Percentiles rank a stretch among this genome's conserved stretches.
Conservation (phyloP, 30 jellyfish, hydroid and myxozoan species). For the Pelagia noctiluca region DNA sequence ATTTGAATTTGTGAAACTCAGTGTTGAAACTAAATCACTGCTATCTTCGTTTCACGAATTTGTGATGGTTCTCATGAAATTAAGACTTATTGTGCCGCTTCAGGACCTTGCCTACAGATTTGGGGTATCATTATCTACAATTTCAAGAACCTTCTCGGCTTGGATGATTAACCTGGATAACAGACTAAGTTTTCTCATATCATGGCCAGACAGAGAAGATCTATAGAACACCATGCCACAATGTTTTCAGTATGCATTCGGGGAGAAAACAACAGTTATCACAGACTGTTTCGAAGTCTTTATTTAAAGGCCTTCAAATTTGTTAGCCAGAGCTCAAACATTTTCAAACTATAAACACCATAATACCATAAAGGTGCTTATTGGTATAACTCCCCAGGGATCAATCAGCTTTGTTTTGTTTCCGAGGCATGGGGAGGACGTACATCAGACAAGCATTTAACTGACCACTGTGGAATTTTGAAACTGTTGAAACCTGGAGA, state of each 20-base stretch:
- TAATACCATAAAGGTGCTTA: too few relatives aligned
- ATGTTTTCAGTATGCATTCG: slow-evolving; percentile 55
- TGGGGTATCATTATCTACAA: slow-evolving; percentile 46
- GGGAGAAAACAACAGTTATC: slow-evolving; percentile 19
- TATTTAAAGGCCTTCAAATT: slow-evolving; percentile 49
- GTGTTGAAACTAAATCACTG: slow-evolving; percentile 17
- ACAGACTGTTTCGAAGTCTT: slow-evolving; percentile 46
- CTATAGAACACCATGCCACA: slow-evolving; percentile 56
- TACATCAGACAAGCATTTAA: slow-evolving; percentile 52
- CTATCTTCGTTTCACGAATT: slow-evolving; percentile 47
- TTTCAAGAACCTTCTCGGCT: slow-evolving; percentile 45
- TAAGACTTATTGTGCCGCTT: slow-evolving; percentile 53
- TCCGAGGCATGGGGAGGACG: slow-evolving; percentile 31
- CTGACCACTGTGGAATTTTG: slow-evolving; percentile 50
- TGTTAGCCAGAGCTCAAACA: too few relatives aligned
- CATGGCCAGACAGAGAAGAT: slow-evolving; percentile 54
- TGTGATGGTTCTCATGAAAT: slow-evolving; percentile 54
- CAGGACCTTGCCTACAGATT: slow-evolving; percentile 76
- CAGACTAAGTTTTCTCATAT: slow-evolving; percentile 33
- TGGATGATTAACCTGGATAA: slow-evolving; percentile 51
- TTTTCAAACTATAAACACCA: too few relatives aligned
- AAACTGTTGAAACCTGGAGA: slow-evolving; percentile 5
- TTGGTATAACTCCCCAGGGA: slow-evolving; percentile 52
- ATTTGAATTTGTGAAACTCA: slow-evolving; percentile 50
- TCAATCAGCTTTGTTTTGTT: slow-evolving; percentile 48